Percentiles rank a stretch among this genome's conserved stretches.
Conservation (phyloP, 2,888 invertebrate genomes). For the Salpingus planirostris region DNA sequence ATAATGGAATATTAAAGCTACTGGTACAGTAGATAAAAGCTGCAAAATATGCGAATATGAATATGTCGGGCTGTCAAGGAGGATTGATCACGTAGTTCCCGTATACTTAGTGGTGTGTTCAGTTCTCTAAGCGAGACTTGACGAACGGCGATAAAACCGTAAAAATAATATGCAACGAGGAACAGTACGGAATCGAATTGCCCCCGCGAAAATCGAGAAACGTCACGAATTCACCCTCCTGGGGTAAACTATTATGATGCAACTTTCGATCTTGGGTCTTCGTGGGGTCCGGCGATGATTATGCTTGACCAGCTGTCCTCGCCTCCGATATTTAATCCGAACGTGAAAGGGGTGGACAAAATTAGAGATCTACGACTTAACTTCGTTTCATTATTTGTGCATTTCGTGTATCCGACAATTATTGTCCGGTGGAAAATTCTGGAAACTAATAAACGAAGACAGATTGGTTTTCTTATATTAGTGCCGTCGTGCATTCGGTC, state of each 20-base stretch:
- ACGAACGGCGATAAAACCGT: constrained; percentile 20
- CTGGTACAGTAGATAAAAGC: constrained; percentile 32
- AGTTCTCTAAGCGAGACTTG: constrained; percentile 18
- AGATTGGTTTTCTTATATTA: constrained; percentile 34
- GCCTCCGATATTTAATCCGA: too few relatives aligned
- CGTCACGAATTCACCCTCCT: too few relatives aligned
- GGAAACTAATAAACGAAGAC: constrained; percentile 36
- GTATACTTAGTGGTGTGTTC: constrained; percentile 21
- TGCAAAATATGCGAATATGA: constrained; percentile 35
- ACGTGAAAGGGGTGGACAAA: constrained; percentile 9
- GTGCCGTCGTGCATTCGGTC: constrained; percentile 26
- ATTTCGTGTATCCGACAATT: too few relatives aligned
- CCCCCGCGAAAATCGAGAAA: too few relatives aligned
- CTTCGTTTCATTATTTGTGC: too few relatives aligned
- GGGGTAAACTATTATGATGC: not conserved
- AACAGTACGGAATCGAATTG: not conserved
- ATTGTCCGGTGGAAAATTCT: constrained; percentile 9
- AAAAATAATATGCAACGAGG: constrained; percentile 17
- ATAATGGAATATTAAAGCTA: constrained; percentile 23
- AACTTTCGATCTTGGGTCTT: constrained; percentile 1
- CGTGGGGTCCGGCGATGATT: too few relatives aligned
- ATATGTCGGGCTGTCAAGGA: constrained; percentile 33
- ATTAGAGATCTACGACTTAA: constrained; percentile 8
- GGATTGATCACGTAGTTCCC: constrained; percentile 32
- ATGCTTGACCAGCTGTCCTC: constrained; percentile 26